phyloP scores from a whole-genome alignment of 2,113 vertebrate genomes.

The Anguilla rostrata region DNA sequence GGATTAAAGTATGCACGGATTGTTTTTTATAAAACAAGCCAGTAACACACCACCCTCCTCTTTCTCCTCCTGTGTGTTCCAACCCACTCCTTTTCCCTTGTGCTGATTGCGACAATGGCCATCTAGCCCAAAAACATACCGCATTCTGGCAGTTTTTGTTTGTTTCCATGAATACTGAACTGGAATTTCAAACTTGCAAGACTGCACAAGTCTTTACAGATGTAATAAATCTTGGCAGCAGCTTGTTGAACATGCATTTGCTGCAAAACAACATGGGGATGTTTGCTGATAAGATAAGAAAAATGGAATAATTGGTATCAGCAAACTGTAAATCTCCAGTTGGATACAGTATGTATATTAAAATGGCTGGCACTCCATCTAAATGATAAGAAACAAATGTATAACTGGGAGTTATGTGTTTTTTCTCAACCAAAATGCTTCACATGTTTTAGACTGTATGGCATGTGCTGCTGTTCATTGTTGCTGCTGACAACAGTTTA shows the following conservation, averaged over 20 bases:
- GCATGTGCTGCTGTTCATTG: background rate
- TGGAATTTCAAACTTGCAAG: background rate
- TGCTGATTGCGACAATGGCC: background rate
- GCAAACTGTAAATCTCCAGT: background rate
- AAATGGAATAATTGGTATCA: background rate
- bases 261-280: background rate
- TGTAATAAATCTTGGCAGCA: background rate
- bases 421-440: background rate
- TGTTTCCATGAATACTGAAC: background rate
- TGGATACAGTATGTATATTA: background rate
- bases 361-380: background rate
- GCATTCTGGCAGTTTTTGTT: background rate
- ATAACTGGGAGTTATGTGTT: background rate
- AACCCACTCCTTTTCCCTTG: background rate
- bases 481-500: background rate
- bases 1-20: background rate
- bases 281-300: background rate
- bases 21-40: background rate
- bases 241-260: background rate
- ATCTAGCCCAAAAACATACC: background rate
- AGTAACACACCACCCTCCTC: background rate
- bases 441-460: background rate
- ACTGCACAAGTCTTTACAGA: background rate
- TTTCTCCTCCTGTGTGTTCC: slow-evolving; percentile 25
- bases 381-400: background rate